A percentile compares a stretch with the other conserved stretches of the same genome.
Conservation (phyloP, 2,797 vertebrate species). For the Natrix natrix region DNA sequence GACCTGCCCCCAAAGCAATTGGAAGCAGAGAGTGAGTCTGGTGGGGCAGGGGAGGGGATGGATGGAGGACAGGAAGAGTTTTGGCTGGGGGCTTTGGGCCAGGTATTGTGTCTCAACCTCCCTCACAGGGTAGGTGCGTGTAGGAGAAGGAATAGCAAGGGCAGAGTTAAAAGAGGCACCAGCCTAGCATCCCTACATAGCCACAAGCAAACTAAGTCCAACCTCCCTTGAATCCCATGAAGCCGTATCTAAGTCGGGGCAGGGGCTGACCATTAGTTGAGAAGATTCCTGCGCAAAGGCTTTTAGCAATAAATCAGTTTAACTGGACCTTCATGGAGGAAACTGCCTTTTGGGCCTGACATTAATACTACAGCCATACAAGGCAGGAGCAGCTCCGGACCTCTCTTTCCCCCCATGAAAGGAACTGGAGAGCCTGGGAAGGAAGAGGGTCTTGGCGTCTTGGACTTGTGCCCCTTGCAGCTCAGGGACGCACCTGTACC, state of each 20-base stretch:
- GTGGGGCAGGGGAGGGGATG: neutral
- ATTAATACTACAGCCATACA: neutral
- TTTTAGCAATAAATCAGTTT: neutral
- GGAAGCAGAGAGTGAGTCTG: neutral
- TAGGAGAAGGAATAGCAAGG: neutral
- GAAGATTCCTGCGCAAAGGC: neutral
- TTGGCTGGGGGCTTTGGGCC: neutral
- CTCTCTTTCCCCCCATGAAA: neutral
- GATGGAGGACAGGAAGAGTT: neutral
- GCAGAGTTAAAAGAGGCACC: neutral
- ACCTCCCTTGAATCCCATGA: neutral
- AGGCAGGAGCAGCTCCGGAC: neutral
- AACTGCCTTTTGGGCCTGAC: neutral
- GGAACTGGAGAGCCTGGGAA: neutral
- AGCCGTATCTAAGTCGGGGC: neutral
- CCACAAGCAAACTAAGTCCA: neutral
- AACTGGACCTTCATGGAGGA: no score
- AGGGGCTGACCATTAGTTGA: neutral
- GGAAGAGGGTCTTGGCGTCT: neutral
- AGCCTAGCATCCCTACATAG: neutral
- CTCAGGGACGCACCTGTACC: slow-evolving; percentile 83
- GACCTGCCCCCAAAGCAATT: neutral
- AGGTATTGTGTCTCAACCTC: neutral
- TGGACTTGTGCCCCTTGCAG: neutral
- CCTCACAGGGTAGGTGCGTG: neutral